Evolutionary conservation across 37 sponge, comb jelly and placozoan species (phyloP), one percentile per base, ranked within the genome.

Genomic region (Cladorhizidae sp.): DNA sequence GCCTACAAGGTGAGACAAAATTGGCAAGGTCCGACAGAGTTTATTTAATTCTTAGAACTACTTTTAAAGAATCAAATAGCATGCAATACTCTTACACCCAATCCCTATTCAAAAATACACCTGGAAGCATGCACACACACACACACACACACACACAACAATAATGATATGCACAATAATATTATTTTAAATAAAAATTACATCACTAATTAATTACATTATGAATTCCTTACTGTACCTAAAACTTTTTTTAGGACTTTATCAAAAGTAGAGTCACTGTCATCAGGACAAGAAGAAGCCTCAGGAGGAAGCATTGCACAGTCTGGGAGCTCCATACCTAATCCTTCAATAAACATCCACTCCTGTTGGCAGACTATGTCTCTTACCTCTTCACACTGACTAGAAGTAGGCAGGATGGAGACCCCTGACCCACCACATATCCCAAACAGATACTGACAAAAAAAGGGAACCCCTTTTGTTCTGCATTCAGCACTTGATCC

Each of bases 381-480:
- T n/a, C 76, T 57, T 38, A 76, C 32, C 59, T 55, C 59, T 54
- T 58, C 62, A 76, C 76, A 76, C 21, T 58, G 62, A 14, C 59
- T 40, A 58, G 62, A 6, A 7, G 58, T 29, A 23, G 76, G 76
- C 1, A 35, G 62, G 25, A 74, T 33, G 37, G 57, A 31, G 12
- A 40, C 61, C 21, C 62, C 76, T 9, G 40, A 28, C 29, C 32
- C 20, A 35, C 21, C 59, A 37, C 76, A 76, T 17, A 76, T 11
- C 23, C 61, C 61, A 58, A 76, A 76, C 12, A 76, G 40, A 22
- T 57, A 58, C 38, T 59, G 62, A 76, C 76, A 76, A 1, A 76
- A 57, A 40, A 76, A 57, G 57, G 76, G 61, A 57, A 57, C n/a
- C 7, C 23, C 61, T 9, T 1, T 57, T 76, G n/a, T 38, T 36